Base-by-base conservation (phyloP, 1,140 invertebrate genomes). In the Bactericera cockerelli region DNA sequence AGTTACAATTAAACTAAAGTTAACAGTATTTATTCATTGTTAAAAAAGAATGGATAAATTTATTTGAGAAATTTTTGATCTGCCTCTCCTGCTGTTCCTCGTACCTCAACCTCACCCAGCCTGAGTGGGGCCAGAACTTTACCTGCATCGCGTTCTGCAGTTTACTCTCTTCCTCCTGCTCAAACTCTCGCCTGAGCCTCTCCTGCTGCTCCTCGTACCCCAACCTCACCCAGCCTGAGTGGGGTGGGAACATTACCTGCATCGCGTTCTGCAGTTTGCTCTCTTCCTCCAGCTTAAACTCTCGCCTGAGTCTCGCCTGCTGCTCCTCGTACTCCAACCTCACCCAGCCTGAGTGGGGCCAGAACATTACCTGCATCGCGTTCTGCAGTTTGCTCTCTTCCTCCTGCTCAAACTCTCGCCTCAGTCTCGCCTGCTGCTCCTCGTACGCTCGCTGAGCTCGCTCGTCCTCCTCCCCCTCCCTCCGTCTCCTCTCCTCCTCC, bases 141-240 rank as follows among this genome's bases (percentile, higher is more conserved):
- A 49, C 42, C 42, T 49, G n/a, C 42, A 49, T 49, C 4, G 42
- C 42, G 22, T 22, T 49, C 22, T 49, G 42, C 42, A 49, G 22
- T 16, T 49, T 49, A 16, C n/a, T 49, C 22, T 49, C 22, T 49
- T 49, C 42, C 42, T 49, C 42, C 42, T 10, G 3, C 3, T 6
- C 4, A 49, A 49, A 49, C 42, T 49, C 42, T 16, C 42, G n/a
- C 42, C 42, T 49, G 8, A 49, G 22, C 19, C 42, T 49, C 42
- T 49, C 42, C 42, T 49, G 42, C 42, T 49, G 42, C n/a, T 49
- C 42, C n/a, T n/a, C n/a, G n/a, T n/a, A n/a, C n/a, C n/a, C n/a
- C n/a, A n/a, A n/a, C n/a, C n/a, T n/a, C n/a, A n/a, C n/a, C n/a
- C n/a, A n/a, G n/a, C n/a, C n/a, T n/a, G n/a, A n/a, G n/a, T n/a